Conservation (phyloP, 2,888 invertebrate genomes). For the Nemapogon koenigi region DNA sequence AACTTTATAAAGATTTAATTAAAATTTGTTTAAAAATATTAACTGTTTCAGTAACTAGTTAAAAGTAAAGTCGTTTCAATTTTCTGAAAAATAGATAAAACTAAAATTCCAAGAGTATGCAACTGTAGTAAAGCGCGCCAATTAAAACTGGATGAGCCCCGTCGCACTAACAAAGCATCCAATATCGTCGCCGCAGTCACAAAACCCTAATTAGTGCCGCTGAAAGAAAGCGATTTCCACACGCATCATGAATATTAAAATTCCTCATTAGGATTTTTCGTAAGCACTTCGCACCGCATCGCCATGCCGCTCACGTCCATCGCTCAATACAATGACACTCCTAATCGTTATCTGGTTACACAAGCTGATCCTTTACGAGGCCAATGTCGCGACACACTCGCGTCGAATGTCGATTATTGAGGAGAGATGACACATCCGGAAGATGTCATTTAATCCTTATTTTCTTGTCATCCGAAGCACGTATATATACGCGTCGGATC, state of each 20-base stretch:
- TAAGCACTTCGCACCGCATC: constrained; percentile 26
- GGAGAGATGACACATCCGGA: constrained; percentile 44
- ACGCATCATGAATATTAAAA: constrained; percentile 49
- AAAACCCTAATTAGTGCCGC: constrained; percentile 30
- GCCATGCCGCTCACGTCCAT: constrained; percentile 40
- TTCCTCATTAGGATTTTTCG: constrained; percentile 35
- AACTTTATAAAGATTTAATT: no score
- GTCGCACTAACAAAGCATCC: constrained; percentile 20
- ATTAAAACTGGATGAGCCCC: constrained; percentile 4
- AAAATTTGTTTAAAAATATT: no score
- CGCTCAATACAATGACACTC: constrained; percentile 48
- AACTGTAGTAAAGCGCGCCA: constrained; percentile 5
- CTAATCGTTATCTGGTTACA: constrained; percentile 51
- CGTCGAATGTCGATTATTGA: constrained; percentile 47
- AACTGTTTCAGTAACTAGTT: no score
- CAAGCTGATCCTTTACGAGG: constrained; percentile 47
- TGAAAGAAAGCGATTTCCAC: constrained; percentile 37
- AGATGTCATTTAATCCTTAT: constrained; percentile 9
- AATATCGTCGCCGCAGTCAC: constrained; percentile 20
- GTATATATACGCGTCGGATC: constrained; percentile 37
- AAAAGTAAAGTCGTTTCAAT: no score
- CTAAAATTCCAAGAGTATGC: no score
- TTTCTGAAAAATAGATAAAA: no score
- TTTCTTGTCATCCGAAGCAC: constrained; percentile 17
- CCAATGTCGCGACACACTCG: constrained; percentile 49